A percentile compares a stretch with the other conserved stretches of the same genome.
Evolutionary conservation across 1,140 invertebrate species (phyloP).

Genomic region (Aphis craccivora): DNA sequence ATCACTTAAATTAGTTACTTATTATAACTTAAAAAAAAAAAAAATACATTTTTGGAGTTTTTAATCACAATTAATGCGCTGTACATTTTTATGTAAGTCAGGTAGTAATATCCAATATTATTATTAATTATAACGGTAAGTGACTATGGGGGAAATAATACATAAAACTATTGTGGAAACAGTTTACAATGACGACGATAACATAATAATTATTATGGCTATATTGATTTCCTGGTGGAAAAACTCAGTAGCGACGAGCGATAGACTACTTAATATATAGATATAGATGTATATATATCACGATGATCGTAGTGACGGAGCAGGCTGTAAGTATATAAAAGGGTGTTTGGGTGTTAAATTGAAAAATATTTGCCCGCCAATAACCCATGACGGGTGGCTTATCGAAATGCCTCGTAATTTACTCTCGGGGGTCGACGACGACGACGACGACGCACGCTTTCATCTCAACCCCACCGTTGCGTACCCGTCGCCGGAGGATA

Average conservation of each 20-base stretch:
- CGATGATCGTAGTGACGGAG: not conserved
- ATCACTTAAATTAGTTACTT: not conserved
- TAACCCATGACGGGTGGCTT: slow-evolving; percentile 51
- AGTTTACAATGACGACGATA: not conserved
- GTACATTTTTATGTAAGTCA: not conserved
- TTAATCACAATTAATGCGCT: not conserved
- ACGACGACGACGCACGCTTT: not conserved
- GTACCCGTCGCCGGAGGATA: not conserved
- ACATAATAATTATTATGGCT: not conserved
- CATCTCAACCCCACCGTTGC: not conserved
- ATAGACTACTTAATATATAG: not conserved
- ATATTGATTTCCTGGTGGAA: not conserved
- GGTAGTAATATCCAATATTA: not conserved
- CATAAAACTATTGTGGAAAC: not conserved
- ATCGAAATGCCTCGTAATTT: slow-evolving; percentile 55
- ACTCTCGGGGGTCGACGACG: not conserved
- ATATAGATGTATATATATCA: not conserved
- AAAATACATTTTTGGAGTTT: too few species aligned
- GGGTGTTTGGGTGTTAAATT: slow-evolving; percentile 53
- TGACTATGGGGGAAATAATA: not conserved
- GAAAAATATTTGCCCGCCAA: slow-evolving; percentile 54
- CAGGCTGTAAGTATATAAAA: not conserved
- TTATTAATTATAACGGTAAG: not conserved
- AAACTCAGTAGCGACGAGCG: not conserved
- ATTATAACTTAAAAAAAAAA: not conserved